Conservation (phyloP, 2,797 vertebrate genomes). For the Tarsius wallacei region DNA sequence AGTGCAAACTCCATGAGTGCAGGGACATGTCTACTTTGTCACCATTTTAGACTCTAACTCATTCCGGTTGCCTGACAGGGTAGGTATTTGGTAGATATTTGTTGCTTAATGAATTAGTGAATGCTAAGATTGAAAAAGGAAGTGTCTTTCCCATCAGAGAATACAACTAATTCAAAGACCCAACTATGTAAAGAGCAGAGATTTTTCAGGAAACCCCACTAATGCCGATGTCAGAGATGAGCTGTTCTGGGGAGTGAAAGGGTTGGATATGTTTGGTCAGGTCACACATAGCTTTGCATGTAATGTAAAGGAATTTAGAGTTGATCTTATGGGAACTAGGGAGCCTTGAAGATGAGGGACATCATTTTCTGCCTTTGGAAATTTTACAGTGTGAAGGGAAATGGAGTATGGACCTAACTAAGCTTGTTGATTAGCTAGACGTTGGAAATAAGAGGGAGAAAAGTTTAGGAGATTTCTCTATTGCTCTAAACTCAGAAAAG, state of each 20-base stretch:
- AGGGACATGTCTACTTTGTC: not conserved
- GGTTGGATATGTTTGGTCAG: not conserved
- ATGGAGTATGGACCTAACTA: not conserved
- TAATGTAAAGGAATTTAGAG: not conserved
- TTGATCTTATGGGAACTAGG: not conserved
- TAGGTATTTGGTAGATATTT: not conserved
- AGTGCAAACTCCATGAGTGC: fast-evolving
- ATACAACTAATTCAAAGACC: not conserved
- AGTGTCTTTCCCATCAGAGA: not conserved
- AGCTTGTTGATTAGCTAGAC: not conserved
- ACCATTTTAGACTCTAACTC: not conserved
- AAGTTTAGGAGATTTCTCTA: not conserved
- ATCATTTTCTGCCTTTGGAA: not conserved
- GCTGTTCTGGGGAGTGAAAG: not conserved
- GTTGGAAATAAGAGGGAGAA: not conserved
- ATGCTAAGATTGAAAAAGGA: not conserved
- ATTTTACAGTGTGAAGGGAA: not conserved
- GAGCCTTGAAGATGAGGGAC: not conserved
- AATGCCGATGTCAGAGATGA: not conserved
- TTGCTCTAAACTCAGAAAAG: not conserved
- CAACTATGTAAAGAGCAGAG: not conserved
- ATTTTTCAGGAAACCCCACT: not conserved
- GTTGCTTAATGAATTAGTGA: not conserved
- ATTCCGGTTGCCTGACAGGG: not conserved
- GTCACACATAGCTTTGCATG: not conserved